phyloP scores from a whole-genome alignment of 2,888 invertebrate genomes.

The Dasypogon diadema region DNA sequence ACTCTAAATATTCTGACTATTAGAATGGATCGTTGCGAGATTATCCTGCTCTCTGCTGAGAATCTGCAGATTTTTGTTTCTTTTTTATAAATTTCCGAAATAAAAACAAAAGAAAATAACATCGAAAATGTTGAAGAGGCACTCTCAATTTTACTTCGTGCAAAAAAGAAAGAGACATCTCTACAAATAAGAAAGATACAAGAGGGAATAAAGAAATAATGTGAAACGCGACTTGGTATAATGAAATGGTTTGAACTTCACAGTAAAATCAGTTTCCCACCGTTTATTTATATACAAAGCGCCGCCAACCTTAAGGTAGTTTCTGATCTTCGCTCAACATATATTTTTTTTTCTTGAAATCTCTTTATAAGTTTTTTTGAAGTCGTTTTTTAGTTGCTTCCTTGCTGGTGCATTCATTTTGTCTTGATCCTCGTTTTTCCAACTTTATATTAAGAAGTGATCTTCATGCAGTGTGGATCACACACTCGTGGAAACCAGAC shows the following conservation, averaged over 20 bases:
- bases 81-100: conserved; percentile 37
- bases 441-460: conserved; percentile 40
- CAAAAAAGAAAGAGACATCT: neutral
- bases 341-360: neutral
- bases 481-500: neutral
- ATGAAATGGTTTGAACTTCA: conserved; percentile 56
- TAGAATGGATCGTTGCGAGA: neutral
- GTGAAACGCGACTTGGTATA: conserved; percentile 53
- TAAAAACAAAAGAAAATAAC: conserved; percentile 9
- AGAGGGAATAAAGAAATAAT: conserved; percentile 48
- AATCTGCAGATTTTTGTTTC: neutral
- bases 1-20: conserved; percentile 37
- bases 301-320: conserved; percentile 48
- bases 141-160: neutral
- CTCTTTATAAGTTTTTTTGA: neutral
- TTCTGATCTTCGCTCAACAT: conserved; percentile 9
- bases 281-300: conserved; percentile 54
- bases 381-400: conserved; percentile 1
- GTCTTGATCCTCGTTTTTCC: conserved; percentile 32
- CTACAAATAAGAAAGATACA: neutral
- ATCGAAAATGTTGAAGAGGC: neutral
- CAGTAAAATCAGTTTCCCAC: conserved; percentile 56
- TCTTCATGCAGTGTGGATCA: conserved; percentile 30
- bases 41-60: too few species aligned
- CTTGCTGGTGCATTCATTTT: neutral